Base-by-base conservation (phyloP, 2,888 invertebrate genomes). In the Epicampocera succincta region DNA sequence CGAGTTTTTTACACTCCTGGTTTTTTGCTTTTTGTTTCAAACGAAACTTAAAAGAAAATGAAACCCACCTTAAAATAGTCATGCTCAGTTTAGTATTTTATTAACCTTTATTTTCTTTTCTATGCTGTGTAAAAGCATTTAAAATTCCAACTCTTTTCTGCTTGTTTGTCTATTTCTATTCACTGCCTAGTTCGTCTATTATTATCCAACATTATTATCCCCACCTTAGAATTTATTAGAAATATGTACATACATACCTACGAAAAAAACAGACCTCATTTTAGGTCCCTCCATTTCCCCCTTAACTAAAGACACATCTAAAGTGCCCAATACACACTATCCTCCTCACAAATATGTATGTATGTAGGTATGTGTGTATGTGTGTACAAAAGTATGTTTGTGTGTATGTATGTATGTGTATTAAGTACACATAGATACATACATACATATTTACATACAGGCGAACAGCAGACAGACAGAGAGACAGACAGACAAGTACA, bases 181-280 rank as follows among this genome's bases (percentile, higher is more conserved):
- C 44, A 56, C 60, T 74, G 69, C 74, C 75, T 76, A 66, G 75
- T 75, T 80, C 71, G 75, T 71, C 63, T 80, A 80, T 65, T 75
- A 80, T 75, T 80, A 79, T 60, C 78, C 72, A 66, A 60, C 44
- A 73, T 79, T 79, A 79, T 76, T 74, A 81, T 81, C 81, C 77
- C 77, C 81, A 81, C 82, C 82, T 78, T 82, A 82, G 74, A 82
- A 82, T 78, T 63, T 61, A 72, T 40, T 61, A 61, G 60, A 54
- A 61, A 80, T 56, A n/a, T n/a, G n/a, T n/a, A n/a, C n/a, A n/a
- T n/a, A n/a, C n/a, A n/a, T n/a, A n/a, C n/a, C n/a, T n/a, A n/a
- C n/a, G n/a, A n/a, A n/a, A n/a, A n/a, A n/a, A 56, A 56, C 54
- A 58, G 66, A 58, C 50, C 65, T 66, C 66, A 66, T 52, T 44